These are phyloP conservation scores for Psococerastis gibbosa DNA, from an alignment of 2,888 invertebrate genomes.

Conservation along the genomic window DNA sequence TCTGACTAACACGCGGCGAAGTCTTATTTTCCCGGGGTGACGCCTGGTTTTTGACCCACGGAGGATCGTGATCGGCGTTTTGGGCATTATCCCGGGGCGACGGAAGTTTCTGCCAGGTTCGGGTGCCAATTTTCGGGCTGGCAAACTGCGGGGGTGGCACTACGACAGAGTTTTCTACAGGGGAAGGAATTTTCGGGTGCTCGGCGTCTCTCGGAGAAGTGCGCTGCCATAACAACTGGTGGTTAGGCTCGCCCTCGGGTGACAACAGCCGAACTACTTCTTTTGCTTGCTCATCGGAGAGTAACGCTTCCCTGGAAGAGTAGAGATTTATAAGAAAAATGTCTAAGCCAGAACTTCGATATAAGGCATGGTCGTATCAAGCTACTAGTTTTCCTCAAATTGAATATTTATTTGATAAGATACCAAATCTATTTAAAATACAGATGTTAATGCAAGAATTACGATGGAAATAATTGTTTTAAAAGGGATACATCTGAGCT, in stretches of 20 bases:
- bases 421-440: too few relatives aligned
- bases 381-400: too few relatives aligned
- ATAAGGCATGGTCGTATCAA: too few relatives aligned
- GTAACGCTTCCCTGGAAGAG: constrained; percentile 58
- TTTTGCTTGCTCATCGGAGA: constrained; percentile 79
- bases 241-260: constrained; percentile 26
- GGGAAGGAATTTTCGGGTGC: too few relatives aligned
- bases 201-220: neutral
- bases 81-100: neutral
- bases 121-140: neutral
- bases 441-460: too few relatives aligned
- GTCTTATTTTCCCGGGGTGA: too few relatives aligned
- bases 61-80: neutral
- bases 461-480: too few relatives aligned
- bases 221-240: neutral
- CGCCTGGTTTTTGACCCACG: neutral
- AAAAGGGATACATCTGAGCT: too few relatives aligned
- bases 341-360: too few relatives aligned
- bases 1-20: too few relatives aligned
- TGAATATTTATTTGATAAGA: too few relatives aligned
- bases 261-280: constrained; percentile 68
- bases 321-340: constrained; percentile 18
- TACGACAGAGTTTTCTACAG: too few relatives aligned
- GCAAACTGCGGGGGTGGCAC: neutral
- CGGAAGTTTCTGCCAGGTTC: neutral